Conservation (phyloP, 2,797 vertebrate genomes). For the Esox lucius region DNA sequence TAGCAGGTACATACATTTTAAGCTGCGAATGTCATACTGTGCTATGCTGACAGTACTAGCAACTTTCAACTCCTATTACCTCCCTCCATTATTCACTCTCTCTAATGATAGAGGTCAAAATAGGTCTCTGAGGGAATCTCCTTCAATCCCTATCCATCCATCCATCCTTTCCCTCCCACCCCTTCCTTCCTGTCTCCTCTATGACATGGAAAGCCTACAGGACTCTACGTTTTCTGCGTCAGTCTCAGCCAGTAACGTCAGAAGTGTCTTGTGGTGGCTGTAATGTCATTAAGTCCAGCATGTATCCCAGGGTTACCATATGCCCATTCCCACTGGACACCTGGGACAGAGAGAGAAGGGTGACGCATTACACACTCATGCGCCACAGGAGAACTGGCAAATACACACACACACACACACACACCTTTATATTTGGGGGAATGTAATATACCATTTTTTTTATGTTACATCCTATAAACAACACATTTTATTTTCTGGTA, state of each 20-base stretch:
- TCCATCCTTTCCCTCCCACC: neutral
- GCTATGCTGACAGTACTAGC: neutral
- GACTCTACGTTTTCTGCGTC: neutral
- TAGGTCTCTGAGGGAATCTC: neutral
- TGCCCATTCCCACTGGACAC: conserved; percentile 62
- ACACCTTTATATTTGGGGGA: neutral
- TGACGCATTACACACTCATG: conserved; percentile 66
- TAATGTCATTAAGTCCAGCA: conserved; percentile 52
- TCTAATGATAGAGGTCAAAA: neutral
- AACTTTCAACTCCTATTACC: neutral
- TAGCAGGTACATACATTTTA: neutral
- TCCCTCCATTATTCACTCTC: neutral
- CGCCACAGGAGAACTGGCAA: conserved; percentile 59
- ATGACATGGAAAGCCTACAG: neutral
- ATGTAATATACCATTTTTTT: no score
- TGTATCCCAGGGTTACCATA: conserved; percentile 73
- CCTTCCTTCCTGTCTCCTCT: neutral
- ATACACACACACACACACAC: neutral
- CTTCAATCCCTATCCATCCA: neutral
- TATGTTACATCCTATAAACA: no score
- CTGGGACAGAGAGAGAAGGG: conserved; percentile 55
- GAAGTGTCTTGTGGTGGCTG: conserved; percentile 52
- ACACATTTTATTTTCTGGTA: no score
- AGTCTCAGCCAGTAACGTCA: conserved; percentile 52
- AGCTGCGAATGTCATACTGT: neutral